Evolutionary conservation across 2,888 invertebrate species (phyloP), one percentile per base, ranked within the genome.

Genomic region (Xylota sylvarum): DNA sequence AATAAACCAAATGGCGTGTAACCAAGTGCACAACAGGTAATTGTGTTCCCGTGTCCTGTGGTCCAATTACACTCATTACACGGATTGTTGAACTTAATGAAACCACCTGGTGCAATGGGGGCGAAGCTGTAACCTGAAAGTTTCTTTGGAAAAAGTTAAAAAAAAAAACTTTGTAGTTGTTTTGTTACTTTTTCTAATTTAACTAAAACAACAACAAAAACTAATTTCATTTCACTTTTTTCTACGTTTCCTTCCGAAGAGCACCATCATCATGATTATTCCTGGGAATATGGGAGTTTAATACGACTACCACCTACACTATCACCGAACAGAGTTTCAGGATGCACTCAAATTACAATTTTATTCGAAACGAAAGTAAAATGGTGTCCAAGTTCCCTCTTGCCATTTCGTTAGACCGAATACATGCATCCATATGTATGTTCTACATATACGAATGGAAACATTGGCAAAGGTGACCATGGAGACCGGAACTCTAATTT

Each of bases 401-500:
- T 40, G 27, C 7, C 32, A 40, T 43, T 14, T 4, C 35, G 9
- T 19, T 58, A 5, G 12, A n/a, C 14, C 12, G 12, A 48, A 37
- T 17, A 10, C 19, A 10, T 58, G 37, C 46, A 14, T 50, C 12
- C 23, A 40, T 43, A 40, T 40, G 7, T 4, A 30, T 27, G 6
- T 32, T 17, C 43, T 35, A n/a, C 6, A 43, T 43, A 19, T 30
- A 56, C n/a, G 37, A 4, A 12, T 46, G 35, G 19, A 17, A 30
- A 17, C 40, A 12, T 48, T 58, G 30, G 46, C 7, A 64, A 37
- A 74, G 46, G 43, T 60, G 73, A 48, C 83, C 79, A 69, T 84
- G 67, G 60, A 62, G 69, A 74, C 79, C 55, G 43, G 64, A 64
- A 74, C 67, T 84, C 83, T 84, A 65, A 79, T 79, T 84, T 84